Evolutionary conservation across 1,140 invertebrate species (phyloP), one percentile per base, ranked within the genome.

Genomic region (Drosophila parvula): DNA sequence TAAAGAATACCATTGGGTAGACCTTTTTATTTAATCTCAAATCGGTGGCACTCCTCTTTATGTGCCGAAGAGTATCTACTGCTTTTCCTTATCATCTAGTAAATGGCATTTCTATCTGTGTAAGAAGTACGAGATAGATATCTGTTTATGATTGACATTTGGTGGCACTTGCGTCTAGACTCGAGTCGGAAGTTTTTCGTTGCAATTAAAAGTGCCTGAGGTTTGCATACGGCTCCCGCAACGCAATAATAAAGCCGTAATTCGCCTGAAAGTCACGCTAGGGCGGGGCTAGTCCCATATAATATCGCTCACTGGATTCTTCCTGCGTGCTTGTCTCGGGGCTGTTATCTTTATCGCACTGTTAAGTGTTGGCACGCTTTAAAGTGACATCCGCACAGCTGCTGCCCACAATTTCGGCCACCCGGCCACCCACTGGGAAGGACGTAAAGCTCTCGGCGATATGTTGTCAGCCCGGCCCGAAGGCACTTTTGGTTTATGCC

Each of bases 401-500:
- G 74, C 47, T 59, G 47, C 28, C 40, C 43, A 34, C n/a, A 6
- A 48, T 32, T 27, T 36, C 40, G 6, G 22, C n/a, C n/a, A 22
- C 22, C 22, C 22, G 2, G 40, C 55, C 51, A 16, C 41, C 57
- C 57, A 44, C 38, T 57, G 32, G 32, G 74, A n/a, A 55, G 44
- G 44, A 58, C 80, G 78, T 88, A 89, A 88, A 89, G 83, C 83
- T 53, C 53, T 41, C 27, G 67, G 78, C 79, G 67, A 82, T 85
- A 82, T 88, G 82, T 79, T 68, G n/a, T 28, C 71, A 70, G 79
- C 64, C 79, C 51, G 79, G 79, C 68, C 80, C 80, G 58, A 83
- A 89, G 88, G 84, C 84, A 88, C 84, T 89, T 88, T 88, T 88
- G 84, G 61, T 88, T 88, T 88, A 88, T 88, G 84, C 82, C 55